A percentile compares a stretch with the other conserved stretches of the same genome.
phyloP scores from a whole-genome alignment of 2,888 invertebrate genomes.

The Lamproptera curius region DNA sequence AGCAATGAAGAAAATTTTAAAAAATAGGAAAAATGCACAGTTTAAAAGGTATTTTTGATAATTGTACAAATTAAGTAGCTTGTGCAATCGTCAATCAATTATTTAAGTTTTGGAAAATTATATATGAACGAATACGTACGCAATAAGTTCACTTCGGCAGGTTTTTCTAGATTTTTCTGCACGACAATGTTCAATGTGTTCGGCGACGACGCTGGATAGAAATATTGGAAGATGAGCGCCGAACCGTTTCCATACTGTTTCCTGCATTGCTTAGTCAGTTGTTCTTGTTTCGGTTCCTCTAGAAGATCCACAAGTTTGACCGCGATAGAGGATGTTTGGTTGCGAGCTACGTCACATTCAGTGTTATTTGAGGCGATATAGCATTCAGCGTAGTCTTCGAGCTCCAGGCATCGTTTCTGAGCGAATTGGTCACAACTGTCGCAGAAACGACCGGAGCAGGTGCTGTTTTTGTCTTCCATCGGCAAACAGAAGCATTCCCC shows the following conservation, averaged over 20 bases:
- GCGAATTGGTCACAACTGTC: constrained; percentile 85
- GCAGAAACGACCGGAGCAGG: constrained; percentile 81
- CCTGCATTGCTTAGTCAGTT: constrained; percentile 43
- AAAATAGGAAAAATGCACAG: no score
- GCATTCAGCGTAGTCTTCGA: constrained; percentile 85
- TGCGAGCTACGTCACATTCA: constrained; percentile 38
- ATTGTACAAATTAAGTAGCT: no score
- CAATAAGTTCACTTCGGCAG: constrained; percentile 36
- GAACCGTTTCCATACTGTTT: constrained; percentile 37
- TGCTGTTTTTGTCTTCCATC: constrained; percentile 45
- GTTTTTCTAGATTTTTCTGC: constrained; percentile 48
- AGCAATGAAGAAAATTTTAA: no score
- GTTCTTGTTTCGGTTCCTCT: constrained; percentile 35
- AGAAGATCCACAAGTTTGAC: constrained; percentile 39
- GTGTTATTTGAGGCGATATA: constrained; percentile 35
- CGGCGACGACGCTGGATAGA: constrained; percentile 30
- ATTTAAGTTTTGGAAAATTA: no score
- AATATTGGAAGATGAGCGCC: constrained; percentile 47
- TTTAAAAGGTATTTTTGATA: no score
- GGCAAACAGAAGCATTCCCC: constrained; percentile 81
- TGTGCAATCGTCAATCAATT: no score
- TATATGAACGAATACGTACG: not conserved
- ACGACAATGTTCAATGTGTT: constrained; percentile 43
- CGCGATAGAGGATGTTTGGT: constrained; percentile 29
- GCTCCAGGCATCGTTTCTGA: constrained; percentile 81